These are phyloP conservation scores for Nebria ingens DNA, from an alignment of 1,140 invertebrate species.

Conservation along the genomic window DNA sequence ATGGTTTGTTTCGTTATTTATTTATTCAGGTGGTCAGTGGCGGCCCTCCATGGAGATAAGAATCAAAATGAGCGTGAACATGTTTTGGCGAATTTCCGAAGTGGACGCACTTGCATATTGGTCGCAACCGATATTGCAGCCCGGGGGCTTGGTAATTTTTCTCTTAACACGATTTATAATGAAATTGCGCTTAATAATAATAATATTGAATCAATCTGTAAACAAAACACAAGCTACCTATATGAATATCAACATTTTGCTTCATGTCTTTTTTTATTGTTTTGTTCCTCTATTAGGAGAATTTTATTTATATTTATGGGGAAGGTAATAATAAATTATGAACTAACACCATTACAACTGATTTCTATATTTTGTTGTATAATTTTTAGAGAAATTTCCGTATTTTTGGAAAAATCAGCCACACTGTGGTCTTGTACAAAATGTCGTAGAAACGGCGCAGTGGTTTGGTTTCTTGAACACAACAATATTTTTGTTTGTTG, in stretches of 20 bases:
- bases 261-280: too few species aligned
- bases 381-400: too few species aligned
- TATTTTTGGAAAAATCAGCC: too few species aligned
- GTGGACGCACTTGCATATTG: slow-evolving; percentile 81
- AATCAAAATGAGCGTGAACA: slow-evolving; percentile 93
- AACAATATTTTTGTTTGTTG: too few species aligned
- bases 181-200: too few species aligned
- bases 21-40: slow-evolving; percentile 55
- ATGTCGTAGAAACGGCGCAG: background rate
- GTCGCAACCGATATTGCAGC: slow-evolving; percentile 98
- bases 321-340: too few species aligned
- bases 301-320: too few species aligned
- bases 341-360: too few species aligned
- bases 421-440: slow-evolving; percentile 9
- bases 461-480: too few species aligned
- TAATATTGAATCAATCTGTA: slow-evolving; percentile 5
- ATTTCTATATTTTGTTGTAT: too few species aligned
- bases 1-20: background rate
- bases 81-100: slow-evolving; percentile 89
- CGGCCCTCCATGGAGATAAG: slow-evolving; percentile 96
- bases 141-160: slow-evolving; percentile 85
- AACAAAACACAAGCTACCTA: background rate
- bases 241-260: too few species aligned
- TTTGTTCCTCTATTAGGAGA: too few species aligned
- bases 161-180: background rate